phyloP scores from a whole-genome alignment of 2,888 invertebrate species.

The Drosophila tripunctata region DNA sequence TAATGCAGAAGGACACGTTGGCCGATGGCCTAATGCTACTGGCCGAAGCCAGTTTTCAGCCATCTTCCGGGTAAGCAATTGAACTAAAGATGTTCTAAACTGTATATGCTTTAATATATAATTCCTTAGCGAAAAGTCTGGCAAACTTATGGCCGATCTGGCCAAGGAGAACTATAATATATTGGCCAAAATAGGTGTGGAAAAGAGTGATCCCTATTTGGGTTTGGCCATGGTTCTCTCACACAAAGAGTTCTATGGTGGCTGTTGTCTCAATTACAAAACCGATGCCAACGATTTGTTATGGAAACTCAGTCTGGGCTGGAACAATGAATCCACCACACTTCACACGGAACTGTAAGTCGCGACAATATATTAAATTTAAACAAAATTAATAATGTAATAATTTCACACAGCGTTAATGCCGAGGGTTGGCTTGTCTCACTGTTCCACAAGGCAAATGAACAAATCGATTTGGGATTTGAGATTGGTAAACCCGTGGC shows the following conservation, averaged over 20 bases:
- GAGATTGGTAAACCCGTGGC: constrained; percentile 34
- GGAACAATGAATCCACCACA: constrained; percentile 92
- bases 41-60: constrained; percentile 95
- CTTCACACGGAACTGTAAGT: constrained; percentile 95
- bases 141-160: constrained; percentile 92
- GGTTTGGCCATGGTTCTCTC: constrained; percentile 92
- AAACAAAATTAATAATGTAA: too few relatives aligned
- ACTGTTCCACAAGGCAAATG: constrained; percentile 51
- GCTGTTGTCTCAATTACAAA: constrained; percentile 94
- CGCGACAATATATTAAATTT: too few relatives aligned
- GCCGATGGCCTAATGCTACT: constrained; percentile 94
- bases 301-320: constrained; percentile 96
- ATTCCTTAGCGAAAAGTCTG: constrained; percentile 85
- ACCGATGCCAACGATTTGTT: constrained; percentile 92
- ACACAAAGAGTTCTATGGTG: constrained; percentile 95
- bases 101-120: background rate
- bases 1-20: constrained; percentile 94
- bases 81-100: background rate
- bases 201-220: constrained; percentile 90
- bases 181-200: constrained; percentile 91
- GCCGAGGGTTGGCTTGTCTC: constrained; percentile 50
- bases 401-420: constrained; percentile 44
- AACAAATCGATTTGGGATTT: constrained; percentile 44
- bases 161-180: constrained; percentile 91
- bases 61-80: constrained; percentile 91